Percentiles rank a stretch among this genome's conserved stretches.
These are phyloP conservation scores for Tamias sibiricus DNA, from an alignment of 2,113 vertebrate genomes.

Conservation along the genomic window DNA sequence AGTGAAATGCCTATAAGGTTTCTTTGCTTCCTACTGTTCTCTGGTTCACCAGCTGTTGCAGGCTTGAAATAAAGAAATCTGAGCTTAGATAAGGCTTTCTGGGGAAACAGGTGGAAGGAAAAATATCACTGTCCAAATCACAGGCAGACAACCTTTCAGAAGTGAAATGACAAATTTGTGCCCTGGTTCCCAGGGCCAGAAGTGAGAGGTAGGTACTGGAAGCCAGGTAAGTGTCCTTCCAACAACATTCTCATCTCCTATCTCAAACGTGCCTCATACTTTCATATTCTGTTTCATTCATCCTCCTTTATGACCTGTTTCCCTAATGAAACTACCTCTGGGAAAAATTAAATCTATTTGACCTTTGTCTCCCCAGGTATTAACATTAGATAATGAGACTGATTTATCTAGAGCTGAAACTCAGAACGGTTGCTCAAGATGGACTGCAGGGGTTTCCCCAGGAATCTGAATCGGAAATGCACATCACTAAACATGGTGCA, in stretches of 20 bases:
- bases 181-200: background rate
- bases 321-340: background rate
- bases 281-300: background rate
- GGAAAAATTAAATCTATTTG: background rate
- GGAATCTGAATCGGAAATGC: background rate
- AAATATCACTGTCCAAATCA: background rate
- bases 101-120: slow-evolving; percentile 43
- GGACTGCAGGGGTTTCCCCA: fast-evolving
- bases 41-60: slow-evolving; percentile 56
- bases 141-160: background rate
- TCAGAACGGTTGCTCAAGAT: background rate
- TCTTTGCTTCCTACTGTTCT: slow-evolving; percentile 13
- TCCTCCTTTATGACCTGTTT: background rate
- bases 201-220: background rate
- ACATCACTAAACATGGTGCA: fast-evolving
- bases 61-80: background rate
- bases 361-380: background rate
- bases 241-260: background rate
- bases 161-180: background rate
- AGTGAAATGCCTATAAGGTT: background rate
- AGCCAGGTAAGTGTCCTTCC: background rate
- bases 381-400: background rate
- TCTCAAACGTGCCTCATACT: background rate
- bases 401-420: background rate
- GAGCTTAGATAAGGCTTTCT: slow-evolving; percentile 61